Evolutionary conservation across 2,797 vertebrate genomes (phyloP).

Genomic region (Neosalanx taihuensis): DNA sequence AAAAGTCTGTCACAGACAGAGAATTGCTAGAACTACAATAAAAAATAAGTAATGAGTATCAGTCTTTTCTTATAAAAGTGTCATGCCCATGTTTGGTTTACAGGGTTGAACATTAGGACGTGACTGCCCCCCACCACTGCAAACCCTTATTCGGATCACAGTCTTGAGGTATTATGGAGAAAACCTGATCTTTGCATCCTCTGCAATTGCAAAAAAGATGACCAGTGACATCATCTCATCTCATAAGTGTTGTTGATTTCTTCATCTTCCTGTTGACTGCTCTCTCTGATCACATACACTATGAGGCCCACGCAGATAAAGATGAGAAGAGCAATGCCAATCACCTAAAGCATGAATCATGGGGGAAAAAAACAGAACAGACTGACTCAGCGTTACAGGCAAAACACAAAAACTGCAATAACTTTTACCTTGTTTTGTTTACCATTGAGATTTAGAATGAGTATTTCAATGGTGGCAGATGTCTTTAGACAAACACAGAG

Average conservation of each 20-base stretch:
- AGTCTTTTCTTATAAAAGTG: too few species aligned
- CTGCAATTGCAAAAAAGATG: background rate
- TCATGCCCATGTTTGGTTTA: too few species aligned
- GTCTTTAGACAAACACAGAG: background rate
- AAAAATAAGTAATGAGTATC: too few species aligned
- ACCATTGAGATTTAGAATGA: background rate
- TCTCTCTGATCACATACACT: slow-evolving; percentile 44
- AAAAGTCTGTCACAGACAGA: slow-evolving; percentile 1
- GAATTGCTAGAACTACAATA: background rate
- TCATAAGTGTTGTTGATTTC: slow-evolving; percentile 27
- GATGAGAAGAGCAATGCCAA: slow-evolving; percentile 43
- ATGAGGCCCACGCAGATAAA: slow-evolving; percentile 50
- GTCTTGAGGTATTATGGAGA: background rate
- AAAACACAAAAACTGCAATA: background rate
- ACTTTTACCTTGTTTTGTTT: background rate
- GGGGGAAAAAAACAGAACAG: background rate
- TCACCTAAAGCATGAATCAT: slow-evolving; percentile 30
- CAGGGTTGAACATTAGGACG: background rate
- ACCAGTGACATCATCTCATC: slow-evolving; percentile 4
- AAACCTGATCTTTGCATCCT: background rate
- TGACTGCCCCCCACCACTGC: background rate
- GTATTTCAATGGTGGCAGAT: background rate
- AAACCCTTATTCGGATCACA: background rate
- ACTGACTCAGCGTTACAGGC: background rate
- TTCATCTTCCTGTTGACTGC: slow-evolving; percentile 38